These are phyloP conservation scores for Rhinolophus sinicus DNA, from an alignment of 2,113 vertebrate species.

Conservation along the genomic window DNA sequence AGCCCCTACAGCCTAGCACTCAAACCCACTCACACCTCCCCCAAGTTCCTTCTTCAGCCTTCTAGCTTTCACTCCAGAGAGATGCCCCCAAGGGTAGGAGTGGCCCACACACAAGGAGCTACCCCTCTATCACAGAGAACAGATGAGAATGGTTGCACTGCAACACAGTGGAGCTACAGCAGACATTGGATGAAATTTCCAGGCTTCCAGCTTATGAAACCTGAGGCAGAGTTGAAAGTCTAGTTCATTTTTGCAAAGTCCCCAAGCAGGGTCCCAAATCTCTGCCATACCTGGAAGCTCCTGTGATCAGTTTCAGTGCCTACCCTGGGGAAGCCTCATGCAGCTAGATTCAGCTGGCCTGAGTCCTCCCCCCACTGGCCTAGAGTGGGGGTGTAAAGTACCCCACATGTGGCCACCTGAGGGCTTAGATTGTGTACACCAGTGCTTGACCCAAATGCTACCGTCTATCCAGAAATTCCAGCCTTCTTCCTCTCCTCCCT, in stretches of 20 bases:
- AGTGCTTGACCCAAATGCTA: conserved; percentile 8
- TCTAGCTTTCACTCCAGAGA: neutral
- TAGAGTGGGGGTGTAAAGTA: neutral
- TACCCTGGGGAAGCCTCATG: neutral
- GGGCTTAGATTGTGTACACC: neutral
- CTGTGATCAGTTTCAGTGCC: neutral
- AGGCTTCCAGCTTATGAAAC: conserved; percentile 24
- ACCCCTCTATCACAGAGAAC: neutral
- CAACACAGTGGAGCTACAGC: neutral
- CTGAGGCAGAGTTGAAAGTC: conserved; percentile 15
- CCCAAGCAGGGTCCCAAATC: neutral
- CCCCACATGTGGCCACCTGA: neutral
- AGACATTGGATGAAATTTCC: neutral
- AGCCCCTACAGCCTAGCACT: neutral
- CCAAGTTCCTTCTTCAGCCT: neutral
- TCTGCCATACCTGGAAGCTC: neutral
- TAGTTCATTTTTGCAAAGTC: neutral
- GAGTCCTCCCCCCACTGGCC: neutral
- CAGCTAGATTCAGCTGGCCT: neutral
- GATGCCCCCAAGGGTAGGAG: neutral
- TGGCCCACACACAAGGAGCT: neutral
- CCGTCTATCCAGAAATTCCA: conserved; percentile 7
- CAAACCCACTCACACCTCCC: neutral
- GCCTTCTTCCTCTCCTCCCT: neutral
- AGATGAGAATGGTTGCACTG: neutral